Base-by-base conservation (phyloP, 2,113 vertebrate species). In the Corynorhinus townsendii region DNA sequence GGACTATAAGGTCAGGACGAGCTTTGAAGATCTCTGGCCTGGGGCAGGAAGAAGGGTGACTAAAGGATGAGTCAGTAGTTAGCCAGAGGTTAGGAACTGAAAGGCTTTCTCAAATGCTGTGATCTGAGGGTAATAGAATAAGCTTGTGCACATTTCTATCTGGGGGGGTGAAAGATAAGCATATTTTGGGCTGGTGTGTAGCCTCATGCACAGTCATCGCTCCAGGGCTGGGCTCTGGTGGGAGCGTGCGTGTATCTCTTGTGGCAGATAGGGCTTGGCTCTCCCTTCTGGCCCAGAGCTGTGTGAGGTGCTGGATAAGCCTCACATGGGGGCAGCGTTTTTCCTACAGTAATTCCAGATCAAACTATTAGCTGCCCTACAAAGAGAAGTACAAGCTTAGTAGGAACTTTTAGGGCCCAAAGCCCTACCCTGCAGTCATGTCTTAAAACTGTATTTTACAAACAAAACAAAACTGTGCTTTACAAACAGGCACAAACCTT, bases 191-290 rank as follows among this genome's bases (percentile, higher is more conserved):
- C 49, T 2, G 0, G 28, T 2, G 14, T 30, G 6, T 19, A 3
- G 45, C 45, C 64, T 26, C 28, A 0, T 93, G 95, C 77, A 49
- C 47, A 85, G 91, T 96, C 95, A 89, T 90, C 0, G 14, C 9
- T 6, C 45, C 28, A 38, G 90, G 66, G 17, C 33, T 4, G 0
- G 76, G 64, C 83, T 73, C 40, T 30, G 30, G 47, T 33, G 20
- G 52, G n/a, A 52, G 56, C 30, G 7, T 24, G 72, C 20, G 7
- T 35, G 71, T 96, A 96, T 97, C 97, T 96, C 7, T 0, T 2
- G 22, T 28, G 0, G 35, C 96, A 97, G 95, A 45, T 15, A 11
- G 89, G 89, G 95, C 22, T 90, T 71, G 88, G 80, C 56, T 45
- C 11, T n/a, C 26, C 40, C 72, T 52, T 69, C 54, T 73, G 69